phyloP scores from a whole-genome alignment of 2,888 invertebrate genomes.

The Platycheirus rosarum region DNA sequence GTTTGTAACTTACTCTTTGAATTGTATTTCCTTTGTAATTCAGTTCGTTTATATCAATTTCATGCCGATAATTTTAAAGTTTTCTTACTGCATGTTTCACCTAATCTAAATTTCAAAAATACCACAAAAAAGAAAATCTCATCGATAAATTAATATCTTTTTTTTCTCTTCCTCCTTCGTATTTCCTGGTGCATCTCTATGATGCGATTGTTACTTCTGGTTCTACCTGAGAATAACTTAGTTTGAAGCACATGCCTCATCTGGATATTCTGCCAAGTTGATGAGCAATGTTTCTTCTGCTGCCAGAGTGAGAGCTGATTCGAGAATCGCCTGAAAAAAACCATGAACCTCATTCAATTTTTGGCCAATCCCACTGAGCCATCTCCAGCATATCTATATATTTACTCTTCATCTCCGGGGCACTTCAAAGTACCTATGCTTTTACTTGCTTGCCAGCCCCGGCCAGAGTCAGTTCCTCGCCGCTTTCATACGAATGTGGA shows the following conservation, averaged over 20 bases:
- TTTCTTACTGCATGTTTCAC: too few relatives aligned
- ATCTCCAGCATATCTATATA: slow-evolving; percentile 30
- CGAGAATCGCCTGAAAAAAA: slow-evolving; percentile 23
- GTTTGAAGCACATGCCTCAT: slow-evolving; percentile 69
- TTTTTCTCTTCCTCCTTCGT: neutral
- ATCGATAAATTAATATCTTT: neutral
- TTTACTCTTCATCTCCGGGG: slow-evolving; percentile 35
- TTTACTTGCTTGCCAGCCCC: slow-evolving; percentile 23
- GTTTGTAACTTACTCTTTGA: too few relatives aligned
- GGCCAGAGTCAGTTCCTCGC: slow-evolving; percentile 21
- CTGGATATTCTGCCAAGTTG: slow-evolving; percentile 46
- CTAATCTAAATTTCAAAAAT: too few relatives aligned
- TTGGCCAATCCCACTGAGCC: slow-evolving; percentile 70
- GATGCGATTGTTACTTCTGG: slow-evolving; percentile 40
- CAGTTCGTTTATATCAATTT: too few relatives aligned
- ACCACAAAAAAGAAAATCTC: too few relatives aligned
- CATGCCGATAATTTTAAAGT: too few relatives aligned
- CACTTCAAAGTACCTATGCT: slow-evolving; percentile 46
- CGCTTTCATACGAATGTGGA: slow-evolving; percentile 74
- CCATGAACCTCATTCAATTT: slow-evolving; percentile 34
- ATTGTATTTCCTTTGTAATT: too few relatives aligned
- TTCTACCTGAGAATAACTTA: slow-evolving; percentile 62
- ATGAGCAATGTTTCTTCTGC: slow-evolving; percentile 26
- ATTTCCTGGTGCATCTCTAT: too few relatives aligned
- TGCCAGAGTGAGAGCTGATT: slow-evolving; percentile 60